Conservation (phyloP, 2,113 vertebrate species). For the Microtus pennsylvanicus region DNA sequence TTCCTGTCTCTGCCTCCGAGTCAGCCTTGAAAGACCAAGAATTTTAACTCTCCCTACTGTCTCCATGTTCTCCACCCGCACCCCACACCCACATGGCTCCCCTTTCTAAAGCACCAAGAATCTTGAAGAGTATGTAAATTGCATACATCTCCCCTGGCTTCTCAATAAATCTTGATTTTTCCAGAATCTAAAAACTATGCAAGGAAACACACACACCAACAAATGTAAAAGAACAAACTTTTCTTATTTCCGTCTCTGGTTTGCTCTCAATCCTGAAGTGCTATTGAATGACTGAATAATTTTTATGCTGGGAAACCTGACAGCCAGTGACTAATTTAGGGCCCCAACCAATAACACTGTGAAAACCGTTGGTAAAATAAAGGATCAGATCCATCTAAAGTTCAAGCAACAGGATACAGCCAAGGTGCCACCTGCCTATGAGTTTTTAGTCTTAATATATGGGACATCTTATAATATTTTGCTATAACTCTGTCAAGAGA, state of each 20-base stretch:
- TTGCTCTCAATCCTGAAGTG: background rate
- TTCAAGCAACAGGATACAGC: background rate
- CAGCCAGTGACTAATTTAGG: background rate
- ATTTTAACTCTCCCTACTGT: background rate
- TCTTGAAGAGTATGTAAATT: background rate
- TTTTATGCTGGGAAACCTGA: background rate
- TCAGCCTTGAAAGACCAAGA: background rate
- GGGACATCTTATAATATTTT: background rate
- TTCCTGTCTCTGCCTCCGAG: background rate
- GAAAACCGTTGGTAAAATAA: slow-evolving; percentile 41
- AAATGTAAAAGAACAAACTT: background rate
- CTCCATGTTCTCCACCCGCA: background rate
- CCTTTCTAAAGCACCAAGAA: slow-evolving; percentile 7
- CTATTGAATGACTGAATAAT: background rate
- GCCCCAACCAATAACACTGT: background rate
- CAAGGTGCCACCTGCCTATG: background rate
- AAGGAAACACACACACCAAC: background rate
- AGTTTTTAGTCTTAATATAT: slow-evolving; percentile 20
- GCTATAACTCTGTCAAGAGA: background rate
- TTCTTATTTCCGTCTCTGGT: background rate
- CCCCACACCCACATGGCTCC: background rate
- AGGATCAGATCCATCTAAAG: background rate
- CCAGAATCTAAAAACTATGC: slow-evolving; percentile 34
- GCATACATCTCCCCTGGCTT: background rate
- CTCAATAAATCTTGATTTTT: background rate